These are phyloP conservation scores for Oreonectes daqikongensis DNA, from an alignment of 2,797 vertebrate species.

Conservation along the genomic window DNA sequence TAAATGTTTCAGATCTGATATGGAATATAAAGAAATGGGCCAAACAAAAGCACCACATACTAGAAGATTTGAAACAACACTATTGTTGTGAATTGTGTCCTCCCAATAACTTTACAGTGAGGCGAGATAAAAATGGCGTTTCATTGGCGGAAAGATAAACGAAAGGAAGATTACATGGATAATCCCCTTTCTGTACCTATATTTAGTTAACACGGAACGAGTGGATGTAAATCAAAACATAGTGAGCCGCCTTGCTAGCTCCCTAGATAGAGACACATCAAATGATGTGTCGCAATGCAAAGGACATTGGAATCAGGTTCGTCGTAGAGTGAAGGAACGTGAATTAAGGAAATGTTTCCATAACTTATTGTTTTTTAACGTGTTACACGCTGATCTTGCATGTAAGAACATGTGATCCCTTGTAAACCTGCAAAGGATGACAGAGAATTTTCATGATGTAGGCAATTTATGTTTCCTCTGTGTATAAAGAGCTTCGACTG, in stretches of 20 bases:
- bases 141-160: neutral
- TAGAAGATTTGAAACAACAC: neutral
- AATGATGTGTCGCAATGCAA: neutral
- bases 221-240: neutral
- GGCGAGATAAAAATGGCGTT: neutral
- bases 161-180: conserved; percentile 1
- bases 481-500: neutral
- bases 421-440: neutral
- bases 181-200: neutral
- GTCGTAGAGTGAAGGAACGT: too few relatives aligned
- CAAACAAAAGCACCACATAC: neutral
- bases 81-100: neutral
- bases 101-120: neutral
- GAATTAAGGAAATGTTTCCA: neutral
- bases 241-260: neutral
- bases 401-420: neutral
- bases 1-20: neutral
- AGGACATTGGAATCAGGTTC: neutral
- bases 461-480: neutral
- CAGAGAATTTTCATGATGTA: conserved; percentile 4
- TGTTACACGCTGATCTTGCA: conserved; percentile 23
- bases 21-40: neutral
- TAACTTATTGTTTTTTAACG: neutral
- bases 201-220: neutral
- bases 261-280: neutral